These are phyloP conservation scores for Drosophila paulistorum DNA, from an alignment of 1,140 invertebrate species.

Conservation along the genomic window DNA sequence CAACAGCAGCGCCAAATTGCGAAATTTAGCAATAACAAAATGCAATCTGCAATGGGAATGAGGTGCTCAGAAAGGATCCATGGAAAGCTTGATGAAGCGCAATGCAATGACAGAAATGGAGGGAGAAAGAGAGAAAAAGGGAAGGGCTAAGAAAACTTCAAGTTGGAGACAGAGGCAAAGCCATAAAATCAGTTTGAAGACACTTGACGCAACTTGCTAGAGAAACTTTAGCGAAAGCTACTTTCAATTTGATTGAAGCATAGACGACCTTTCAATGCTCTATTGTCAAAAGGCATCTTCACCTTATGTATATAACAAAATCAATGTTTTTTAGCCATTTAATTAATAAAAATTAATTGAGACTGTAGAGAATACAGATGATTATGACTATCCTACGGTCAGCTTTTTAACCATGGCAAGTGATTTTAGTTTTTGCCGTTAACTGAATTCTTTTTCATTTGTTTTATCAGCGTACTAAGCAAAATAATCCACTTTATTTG, in stretches of 20 bases:
- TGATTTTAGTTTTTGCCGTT: too few species aligned
- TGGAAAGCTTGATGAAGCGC: not conserved
- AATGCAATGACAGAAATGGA: not conserved
- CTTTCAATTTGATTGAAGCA: not conserved
- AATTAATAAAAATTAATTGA: too few species aligned
- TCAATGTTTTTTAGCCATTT: too few species aligned
- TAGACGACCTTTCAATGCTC: too few species aligned
- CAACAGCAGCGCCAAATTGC: slow-evolving; percentile 70
- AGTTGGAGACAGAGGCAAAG: slow-evolving; percentile 3
- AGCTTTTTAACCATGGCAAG: too few species aligned
- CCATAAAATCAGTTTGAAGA: slow-evolving; percentile 7
- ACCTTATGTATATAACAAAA: too few species aligned
- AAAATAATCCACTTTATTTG: too few species aligned
- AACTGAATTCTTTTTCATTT: too few species aligned
- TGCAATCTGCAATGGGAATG: slow-evolving; percentile 58
- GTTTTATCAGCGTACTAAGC: too few species aligned
- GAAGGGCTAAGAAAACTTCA: not conserved
- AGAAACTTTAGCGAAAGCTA: not conserved
- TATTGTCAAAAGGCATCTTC: too few species aligned
- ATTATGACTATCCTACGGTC: too few species aligned
- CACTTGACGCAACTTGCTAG: not conserved
- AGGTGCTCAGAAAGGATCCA: not conserved
- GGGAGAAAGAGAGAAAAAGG: not conserved
- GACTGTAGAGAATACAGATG: too few species aligned
- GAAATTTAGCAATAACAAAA: slow-evolving; percentile 61